Conservation (phyloP, 2,888 invertebrate genomes). For the Lysandra bellargus region DNA sequence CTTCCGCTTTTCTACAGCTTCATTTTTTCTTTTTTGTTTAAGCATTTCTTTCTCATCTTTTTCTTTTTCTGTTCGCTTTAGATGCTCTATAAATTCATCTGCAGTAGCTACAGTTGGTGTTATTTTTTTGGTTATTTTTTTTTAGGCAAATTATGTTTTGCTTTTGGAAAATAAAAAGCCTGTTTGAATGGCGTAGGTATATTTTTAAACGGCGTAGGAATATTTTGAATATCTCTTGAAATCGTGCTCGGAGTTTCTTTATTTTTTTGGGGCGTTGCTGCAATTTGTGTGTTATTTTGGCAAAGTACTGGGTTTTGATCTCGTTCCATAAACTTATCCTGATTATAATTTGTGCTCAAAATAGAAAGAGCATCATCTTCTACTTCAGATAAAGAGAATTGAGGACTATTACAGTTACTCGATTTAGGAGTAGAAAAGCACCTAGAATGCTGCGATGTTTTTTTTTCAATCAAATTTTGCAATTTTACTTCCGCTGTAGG, state of each 20-base stretch:
- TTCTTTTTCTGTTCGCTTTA: neutral
- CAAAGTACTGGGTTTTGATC: constrained; percentile 1
- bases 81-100: constrained; percentile 9
- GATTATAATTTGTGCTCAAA: neutral
- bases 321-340: constrained; percentile 1
- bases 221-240: constrained; percentile 1
- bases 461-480: constrained; percentile 1
- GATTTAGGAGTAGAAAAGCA: neutral
- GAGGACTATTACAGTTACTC: neutral
- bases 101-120: constrained; percentile 5
- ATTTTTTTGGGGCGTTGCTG: constrained; percentile 1
- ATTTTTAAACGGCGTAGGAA: neutral
- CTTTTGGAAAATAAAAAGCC: constrained; percentile 8
- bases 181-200: constrained; percentile 13
- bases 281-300: constrained; percentile 1
- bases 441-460: constrained; percentile 1
- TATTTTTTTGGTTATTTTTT: constrained; percentile 9
- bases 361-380: constrained; percentile 1
- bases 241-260: neutral
- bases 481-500: constrained; percentile 1
- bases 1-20: too few relatives aligned
- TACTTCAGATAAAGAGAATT: neutral
- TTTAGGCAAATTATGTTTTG: neutral
- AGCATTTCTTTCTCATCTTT: too few relatives aligned
- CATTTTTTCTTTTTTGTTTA: too few relatives aligned